These are phyloP conservation scores for Drosophila neotestacea DNA, from an alignment of 2,888 invertebrate genomes.

Conservation along the genomic window DNA sequence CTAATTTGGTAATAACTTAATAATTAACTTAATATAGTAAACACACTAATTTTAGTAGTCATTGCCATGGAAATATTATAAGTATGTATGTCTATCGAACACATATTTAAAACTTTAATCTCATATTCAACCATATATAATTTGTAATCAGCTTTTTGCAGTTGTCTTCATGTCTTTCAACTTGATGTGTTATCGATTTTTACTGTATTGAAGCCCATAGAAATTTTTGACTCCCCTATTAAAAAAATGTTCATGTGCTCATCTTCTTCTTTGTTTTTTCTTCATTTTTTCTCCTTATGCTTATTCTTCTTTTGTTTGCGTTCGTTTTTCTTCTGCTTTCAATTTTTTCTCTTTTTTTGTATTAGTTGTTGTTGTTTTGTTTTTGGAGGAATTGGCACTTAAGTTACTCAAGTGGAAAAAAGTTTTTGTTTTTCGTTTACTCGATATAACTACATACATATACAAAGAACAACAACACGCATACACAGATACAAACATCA, in stretches of 20 bases:
- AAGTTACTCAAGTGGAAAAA: slow-evolving; percentile 83
- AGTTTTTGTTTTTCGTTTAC: slow-evolving; percentile 80
- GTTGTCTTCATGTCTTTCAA: slow-evolving; percentile 48
- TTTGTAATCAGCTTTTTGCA: slow-evolving; percentile 43
- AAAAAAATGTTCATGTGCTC: slow-evolving; percentile 46
- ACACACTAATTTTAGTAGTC: too few species aligned
- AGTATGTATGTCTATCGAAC: too few species aligned
- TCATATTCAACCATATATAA: background rate
- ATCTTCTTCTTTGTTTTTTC: slow-evolving; percentile 22
- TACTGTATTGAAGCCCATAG: slow-evolving; percentile 24
- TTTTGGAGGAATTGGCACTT: slow-evolving; percentile 80
- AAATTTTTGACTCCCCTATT: slow-evolving; percentile 22
- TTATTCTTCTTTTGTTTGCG: slow-evolving; percentile 30
- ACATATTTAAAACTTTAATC: background rate
- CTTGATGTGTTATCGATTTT: slow-evolving; percentile 53
- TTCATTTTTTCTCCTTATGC: slow-evolving; percentile 10
- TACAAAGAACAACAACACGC: slow-evolving; percentile 36
- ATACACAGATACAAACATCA: slow-evolving; percentile 47
- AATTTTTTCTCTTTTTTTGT: slow-evolving; percentile 30
- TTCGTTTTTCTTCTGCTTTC: slow-evolving; percentile 47
- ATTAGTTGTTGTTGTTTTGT: slow-evolving; percentile 24
- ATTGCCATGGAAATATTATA: too few species aligned
- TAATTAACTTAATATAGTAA: too few species aligned
- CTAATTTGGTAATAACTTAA: too few species aligned
- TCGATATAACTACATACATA: slow-evolving; percentile 64